Evolutionary conservation across 2,797 vertebrate genomes (phyloP).

Genomic region (Chromis chromis): DNA sequence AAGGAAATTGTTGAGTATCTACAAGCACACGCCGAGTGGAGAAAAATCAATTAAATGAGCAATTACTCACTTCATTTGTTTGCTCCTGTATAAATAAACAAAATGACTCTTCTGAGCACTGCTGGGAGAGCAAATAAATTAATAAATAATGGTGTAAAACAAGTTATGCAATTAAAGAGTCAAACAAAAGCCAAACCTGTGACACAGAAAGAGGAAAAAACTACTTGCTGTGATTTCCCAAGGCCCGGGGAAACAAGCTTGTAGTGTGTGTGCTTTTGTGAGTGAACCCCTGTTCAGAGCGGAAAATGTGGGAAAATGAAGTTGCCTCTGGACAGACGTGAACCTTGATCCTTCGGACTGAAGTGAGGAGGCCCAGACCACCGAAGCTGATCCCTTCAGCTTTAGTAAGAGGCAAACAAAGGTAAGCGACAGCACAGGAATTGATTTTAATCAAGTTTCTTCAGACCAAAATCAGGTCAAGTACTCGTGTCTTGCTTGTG

Average conservation of each 20-base stretch:
- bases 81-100: constrained; percentile 30
- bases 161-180: constrained; percentile 38
- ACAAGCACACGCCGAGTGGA: background rate
- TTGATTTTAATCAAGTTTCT: constrained; percentile 39
- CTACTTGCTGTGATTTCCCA: constrained; percentile 42
- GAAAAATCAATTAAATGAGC: constrained; percentile 8
- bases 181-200: constrained; percentile 51
- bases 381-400: constrained; percentile 61
- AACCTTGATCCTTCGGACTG: constrained; percentile 69
- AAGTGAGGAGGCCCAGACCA: constrained; percentile 64
- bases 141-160: constrained; percentile 28
- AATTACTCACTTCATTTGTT: constrained; percentile 17
- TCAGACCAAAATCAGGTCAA: constrained; percentile 15
- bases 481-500: too few relatives aligned
- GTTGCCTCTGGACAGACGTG: constrained; percentile 59
- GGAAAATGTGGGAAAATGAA: constrained; percentile 72
- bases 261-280: constrained; percentile 24
- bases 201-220: constrained; percentile 22
- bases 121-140: background rate
- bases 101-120: constrained; percentile 14
- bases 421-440: constrained; percentile 25
- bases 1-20: background rate
- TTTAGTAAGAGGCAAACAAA: constrained; percentile 46
- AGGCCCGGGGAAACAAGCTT: constrained; percentile 21
- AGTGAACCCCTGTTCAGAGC: constrained; percentile 44